phyloP scores from a whole-genome alignment of 1,140 invertebrate species.

The Solenopsis invicta region DNA sequence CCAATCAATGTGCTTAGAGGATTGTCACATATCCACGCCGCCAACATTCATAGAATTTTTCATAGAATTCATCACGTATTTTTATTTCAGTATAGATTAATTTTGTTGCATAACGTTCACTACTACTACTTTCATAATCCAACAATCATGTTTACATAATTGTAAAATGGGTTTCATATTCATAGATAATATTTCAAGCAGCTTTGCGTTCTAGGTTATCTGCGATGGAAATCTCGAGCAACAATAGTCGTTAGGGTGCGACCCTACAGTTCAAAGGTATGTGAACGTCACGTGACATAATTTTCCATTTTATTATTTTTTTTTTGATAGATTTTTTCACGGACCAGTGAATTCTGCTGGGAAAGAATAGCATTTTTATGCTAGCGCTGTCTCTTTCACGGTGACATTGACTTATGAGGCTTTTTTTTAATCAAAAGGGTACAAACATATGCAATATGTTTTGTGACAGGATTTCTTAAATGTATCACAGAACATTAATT shows the following conservation, averaged over 20 bases:
- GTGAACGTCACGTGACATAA: constrained; percentile 66
- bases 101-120: too few species aligned
- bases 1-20: too few species aligned
- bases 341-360: constrained; percentile 82
- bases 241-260: constrained; percentile 82
- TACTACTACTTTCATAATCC: too few species aligned
- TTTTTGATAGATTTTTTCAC: constrained; percentile 81
- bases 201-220: constrained; percentile 63
- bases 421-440: constrained; percentile 47
- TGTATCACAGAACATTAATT: constrained; percentile 62
- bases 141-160: too few species aligned
- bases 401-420: constrained; percentile 16
- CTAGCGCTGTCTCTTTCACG: constrained; percentile 66
- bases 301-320: constrained; percentile 73
- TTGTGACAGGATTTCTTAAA: constrained; percentile 33
- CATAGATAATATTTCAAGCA: constrained; percentile 48
- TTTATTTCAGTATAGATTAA: too few species aligned
- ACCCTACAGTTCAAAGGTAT: constrained; percentile 78
- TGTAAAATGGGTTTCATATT: too few species aligned
- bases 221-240: constrained; percentile 70
- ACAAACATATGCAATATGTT: constrained; percentile 78
- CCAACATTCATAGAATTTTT: too few species aligned
- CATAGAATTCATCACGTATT: too few species aligned
- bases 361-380: constrained; percentile 83
- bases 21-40: too few species aligned